Percentiles rank a stretch among this genome's conserved stretches.
These are phyloP conservation scores for Asarcornis scutulata DNA, from an alignment of 2,113 vertebrate species.

Conservation along the genomic window DNA sequence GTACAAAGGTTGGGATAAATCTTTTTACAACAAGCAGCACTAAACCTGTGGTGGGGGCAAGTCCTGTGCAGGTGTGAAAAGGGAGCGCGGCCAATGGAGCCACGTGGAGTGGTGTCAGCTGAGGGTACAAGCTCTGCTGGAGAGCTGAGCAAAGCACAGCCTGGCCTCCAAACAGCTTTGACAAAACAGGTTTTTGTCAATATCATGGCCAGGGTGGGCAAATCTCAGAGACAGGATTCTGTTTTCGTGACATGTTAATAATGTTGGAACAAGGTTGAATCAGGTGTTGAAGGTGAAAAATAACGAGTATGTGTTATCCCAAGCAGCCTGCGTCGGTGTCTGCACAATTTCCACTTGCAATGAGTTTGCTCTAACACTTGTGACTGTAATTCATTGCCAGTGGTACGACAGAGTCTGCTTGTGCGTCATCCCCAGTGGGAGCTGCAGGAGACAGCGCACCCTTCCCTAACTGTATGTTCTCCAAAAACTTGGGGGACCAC, in stretches of 20 bases:
- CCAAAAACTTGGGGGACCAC: neutral
- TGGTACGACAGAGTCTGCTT: neutral
- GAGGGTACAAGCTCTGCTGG: neutral
- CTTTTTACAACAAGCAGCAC: neutral
- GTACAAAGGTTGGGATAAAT: neutral
- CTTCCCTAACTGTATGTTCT: neutral
- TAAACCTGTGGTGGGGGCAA: accelerated
- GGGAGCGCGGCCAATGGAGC: neutral
- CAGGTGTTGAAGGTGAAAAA: neutral
- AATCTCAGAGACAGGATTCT: neutral
- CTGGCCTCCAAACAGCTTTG: neutral
- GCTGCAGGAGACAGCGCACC: neutral
- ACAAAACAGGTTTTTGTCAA: neutral
- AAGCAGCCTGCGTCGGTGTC: neutral
- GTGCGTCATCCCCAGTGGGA: neutral
- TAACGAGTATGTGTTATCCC: neutral
- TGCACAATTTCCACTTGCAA: slow-evolving; percentile 9
- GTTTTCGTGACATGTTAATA: neutral
- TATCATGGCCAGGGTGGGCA: neutral
- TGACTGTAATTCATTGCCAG: neutral
- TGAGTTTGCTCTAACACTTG: neutral
- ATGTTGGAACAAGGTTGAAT: neutral
- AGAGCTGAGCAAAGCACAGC: accelerated
- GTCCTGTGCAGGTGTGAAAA: neutral
- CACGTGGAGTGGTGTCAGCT: neutral